Base-by-base conservation (phyloP, 2,888 invertebrate genomes). In the Conistra vaccinii region DNA sequence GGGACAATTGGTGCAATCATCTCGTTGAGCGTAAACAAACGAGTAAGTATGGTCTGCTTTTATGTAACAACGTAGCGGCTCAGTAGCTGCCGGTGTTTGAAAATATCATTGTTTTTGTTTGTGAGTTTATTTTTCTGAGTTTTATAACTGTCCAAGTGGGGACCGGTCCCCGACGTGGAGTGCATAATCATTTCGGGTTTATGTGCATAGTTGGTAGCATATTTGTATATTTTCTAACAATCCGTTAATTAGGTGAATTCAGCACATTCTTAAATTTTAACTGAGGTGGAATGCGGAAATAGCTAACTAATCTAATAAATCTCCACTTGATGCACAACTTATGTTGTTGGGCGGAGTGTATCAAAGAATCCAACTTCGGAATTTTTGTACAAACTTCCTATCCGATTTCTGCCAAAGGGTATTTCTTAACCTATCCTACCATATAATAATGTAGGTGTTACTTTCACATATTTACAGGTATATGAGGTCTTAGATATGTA, bases 11-110 rank as follows among this genome's bases (percentile, higher is more conserved):
- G 89, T 91, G 94, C 95, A 96, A 96, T 96, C 96, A 96, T 96
- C 95, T 93, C 90, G 93, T 96, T 96, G 94, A 95, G 93, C 92
- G 92, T 95, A 96, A 96, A 96, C 95, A 96, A 96, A 95, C 93
- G 90, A 91, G 96, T 96, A 94, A 95, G 96, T 95, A 92, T 90
- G 83, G 84, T 86, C 89, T 89, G 88, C 87, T 90, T 93, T 92
- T 93, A 94, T 93, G 90, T 94, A 95, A 94, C 86, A 76, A 76
- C 80, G 86, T 78, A 75, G 80, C 76, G 76, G 62, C 71, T 70
- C 65, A 68, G 63, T 78, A 71, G 66, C 69, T 67, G 65, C 86
- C 81, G 87, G 81, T 80, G 73, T 80, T 82, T 69, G 63, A 74
- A 83, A 69, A 78, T 79, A 71, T 76, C 78, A 76, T 81, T 87